A percentile compares a stretch with the other conserved stretches of the same genome.
These are phyloP conservation scores for Trochalopteron elliotii DNA, from an alignment of 2,113 vertebrate genomes.

Conservation along the genomic window DNA sequence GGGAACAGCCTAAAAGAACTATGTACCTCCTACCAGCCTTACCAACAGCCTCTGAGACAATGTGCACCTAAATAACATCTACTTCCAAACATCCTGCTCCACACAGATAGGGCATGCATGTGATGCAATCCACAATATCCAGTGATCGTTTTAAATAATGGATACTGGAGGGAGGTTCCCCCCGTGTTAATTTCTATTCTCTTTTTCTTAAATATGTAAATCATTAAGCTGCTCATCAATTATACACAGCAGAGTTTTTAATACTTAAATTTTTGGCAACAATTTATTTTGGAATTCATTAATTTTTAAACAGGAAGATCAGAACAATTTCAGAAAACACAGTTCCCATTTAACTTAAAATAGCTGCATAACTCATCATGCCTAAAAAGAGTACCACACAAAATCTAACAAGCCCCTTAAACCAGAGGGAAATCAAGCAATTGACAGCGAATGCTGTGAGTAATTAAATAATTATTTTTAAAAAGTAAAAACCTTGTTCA, in stretches of 20 bases:
- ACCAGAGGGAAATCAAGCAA: background rate
- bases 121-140: background rate
- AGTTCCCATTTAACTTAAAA: constrained; percentile 6
- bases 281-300: background rate
- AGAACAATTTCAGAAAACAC: constrained; percentile 19
- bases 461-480: background rate
- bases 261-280: background rate
- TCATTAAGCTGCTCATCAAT: background rate
- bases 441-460: background rate
- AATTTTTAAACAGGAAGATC: background rate
- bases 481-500: background rate
- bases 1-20: background rate
- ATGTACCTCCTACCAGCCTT: background rate
- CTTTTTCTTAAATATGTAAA: background rate
- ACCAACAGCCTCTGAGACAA: background rate
- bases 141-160: background rate
- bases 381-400: background rate
- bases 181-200: background rate
- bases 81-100: background rate
- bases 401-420: background rate
- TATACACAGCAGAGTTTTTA: background rate
- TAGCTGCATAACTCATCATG: background rate
- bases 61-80: background rate
- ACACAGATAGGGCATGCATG: accelerated
- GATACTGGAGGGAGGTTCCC: background rate